Conservation (phyloP, 2,888 invertebrate genomes). For the Strigamia maritima region DNA sequence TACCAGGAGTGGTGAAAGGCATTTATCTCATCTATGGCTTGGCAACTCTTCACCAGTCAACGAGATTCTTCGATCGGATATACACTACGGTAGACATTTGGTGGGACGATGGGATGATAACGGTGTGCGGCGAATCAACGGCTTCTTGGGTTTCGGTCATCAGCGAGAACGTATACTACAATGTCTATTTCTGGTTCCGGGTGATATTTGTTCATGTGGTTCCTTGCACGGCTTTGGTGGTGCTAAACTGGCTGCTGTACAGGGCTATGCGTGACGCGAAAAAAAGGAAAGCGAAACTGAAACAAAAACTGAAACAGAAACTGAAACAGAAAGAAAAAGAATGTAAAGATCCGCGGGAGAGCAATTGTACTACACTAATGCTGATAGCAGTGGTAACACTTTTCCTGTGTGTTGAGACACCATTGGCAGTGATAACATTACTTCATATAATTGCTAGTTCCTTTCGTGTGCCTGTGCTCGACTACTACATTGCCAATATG, state of each 20-base stretch:
- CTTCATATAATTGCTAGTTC: conserved; percentile 77
- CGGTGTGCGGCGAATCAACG: conserved; percentile 49
- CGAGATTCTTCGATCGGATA: conserved; percentile 72
- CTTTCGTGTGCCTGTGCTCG: conserved; percentile 64
- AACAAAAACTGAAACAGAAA: conserved; percentile 68
- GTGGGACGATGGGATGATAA: conserved; percentile 45
- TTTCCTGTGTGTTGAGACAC: conserved; percentile 77
- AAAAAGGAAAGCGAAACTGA: conserved; percentile 69
- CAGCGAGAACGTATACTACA: conserved; percentile 73
- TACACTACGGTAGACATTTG: conserved; percentile 40
- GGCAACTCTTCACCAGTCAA: conserved; percentile 77
- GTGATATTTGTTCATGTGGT: conserved; percentile 87
- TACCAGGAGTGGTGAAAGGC: conserved; percentile 70
- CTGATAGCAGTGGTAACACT: conserved; percentile 81
- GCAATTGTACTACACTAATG: conserved; percentile 83
- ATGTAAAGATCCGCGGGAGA: conserved; percentile 72
- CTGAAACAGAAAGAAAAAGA: conserved; percentile 73
- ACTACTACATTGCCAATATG: conserved; percentile 73
- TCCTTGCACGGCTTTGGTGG: conserved; percentile 83
- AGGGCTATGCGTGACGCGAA: conserved; percentile 81
- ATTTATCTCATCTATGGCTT: conserved; percentile 73
- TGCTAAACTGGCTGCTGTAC: conserved; percentile 82
- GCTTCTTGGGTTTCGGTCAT: conserved; percentile 69
- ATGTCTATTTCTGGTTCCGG: conserved; percentile 76
- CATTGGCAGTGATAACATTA: conserved; percentile 74